These are phyloP conservation scores for Sciurus carolinensis DNA, from an alignment of 2,797 vertebrate genomes.

Conservation along the genomic window DNA sequence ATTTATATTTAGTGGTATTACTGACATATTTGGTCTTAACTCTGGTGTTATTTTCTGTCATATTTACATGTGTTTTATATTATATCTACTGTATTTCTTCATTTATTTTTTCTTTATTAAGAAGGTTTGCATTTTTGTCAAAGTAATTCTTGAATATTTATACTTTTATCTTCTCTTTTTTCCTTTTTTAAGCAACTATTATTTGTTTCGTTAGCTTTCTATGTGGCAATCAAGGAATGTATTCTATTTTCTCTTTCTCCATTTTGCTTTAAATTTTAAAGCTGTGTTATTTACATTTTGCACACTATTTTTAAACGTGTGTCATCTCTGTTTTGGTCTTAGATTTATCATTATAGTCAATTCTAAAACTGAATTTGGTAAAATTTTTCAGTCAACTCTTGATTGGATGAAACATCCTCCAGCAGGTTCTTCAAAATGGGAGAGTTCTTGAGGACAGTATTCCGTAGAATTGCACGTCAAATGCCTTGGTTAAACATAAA, in stretches of 20 bases:
- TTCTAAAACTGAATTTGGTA: neutral
- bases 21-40: neutral
- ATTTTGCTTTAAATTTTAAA: neutral
- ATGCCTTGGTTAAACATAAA: neutral
- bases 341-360: neutral
- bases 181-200: neutral
- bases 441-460: neutral
- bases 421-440: neutral
- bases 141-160: neutral
- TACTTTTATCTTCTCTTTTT: neutral
- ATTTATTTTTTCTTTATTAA: neutral
- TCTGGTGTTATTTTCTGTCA: neutral
- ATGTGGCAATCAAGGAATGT: neutral
- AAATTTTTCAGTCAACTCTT: neutral
- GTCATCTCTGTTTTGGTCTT: neutral
- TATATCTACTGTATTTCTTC: neutral
- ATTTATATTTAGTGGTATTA: neutral
- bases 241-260: neutral
- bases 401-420: neutral
- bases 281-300: neutral
- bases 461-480: neutral
- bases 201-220: neutral
- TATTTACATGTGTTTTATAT: neutral
- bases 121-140: neutral
- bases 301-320: neutral